These are phyloP conservation scores for Semaprochilodus insignis DNA, from an alignment of 2,797 vertebrate species.

Conservation along the genomic window DNA sequence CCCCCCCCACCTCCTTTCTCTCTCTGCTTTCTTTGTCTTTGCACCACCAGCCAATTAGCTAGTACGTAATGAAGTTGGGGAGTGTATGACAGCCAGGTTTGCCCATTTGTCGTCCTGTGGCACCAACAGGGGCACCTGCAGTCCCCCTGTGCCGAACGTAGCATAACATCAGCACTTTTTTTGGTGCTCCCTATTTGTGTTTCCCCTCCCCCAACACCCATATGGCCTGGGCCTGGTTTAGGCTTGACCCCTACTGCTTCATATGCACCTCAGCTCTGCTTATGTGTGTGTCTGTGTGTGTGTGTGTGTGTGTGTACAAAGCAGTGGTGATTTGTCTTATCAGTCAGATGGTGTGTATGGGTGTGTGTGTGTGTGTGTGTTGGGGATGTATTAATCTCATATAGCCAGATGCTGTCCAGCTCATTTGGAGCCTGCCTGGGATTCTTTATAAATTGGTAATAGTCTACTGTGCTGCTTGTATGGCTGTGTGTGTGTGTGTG, in stretches of 20 bases:
- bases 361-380: constrained; percentile 46
- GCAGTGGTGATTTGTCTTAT: constrained; percentile 70
- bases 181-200: constrained; percentile 41
- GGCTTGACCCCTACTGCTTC: constrained; percentile 69
- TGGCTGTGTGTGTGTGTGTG: neutral
- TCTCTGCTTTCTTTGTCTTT: constrained; percentile 62
- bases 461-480: too few relatives aligned
- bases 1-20: neutral
- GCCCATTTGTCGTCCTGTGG: neutral
- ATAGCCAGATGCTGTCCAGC: constrained; percentile 22
- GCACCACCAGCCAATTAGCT: constrained; percentile 60
- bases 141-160: constrained; percentile 43
- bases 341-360: neutral
- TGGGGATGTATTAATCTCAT: constrained; percentile 44
- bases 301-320: constrained; percentile 60
- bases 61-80: constrained; percentile 17
- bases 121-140: neutral
- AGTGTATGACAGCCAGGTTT: constrained; percentile 24
- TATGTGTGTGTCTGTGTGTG: constrained; percentile 59
- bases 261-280: constrained; percentile 51
- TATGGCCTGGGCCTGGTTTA: constrained; percentile 66
- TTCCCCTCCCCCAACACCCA: constrained; percentile 14
- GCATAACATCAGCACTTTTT: constrained; percentile 62
- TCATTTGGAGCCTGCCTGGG: neutral
- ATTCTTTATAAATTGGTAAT: neutral